phyloP scores from a whole-genome alignment of 1,140 invertebrate species.

The Listronotus bonariensis region DNA sequence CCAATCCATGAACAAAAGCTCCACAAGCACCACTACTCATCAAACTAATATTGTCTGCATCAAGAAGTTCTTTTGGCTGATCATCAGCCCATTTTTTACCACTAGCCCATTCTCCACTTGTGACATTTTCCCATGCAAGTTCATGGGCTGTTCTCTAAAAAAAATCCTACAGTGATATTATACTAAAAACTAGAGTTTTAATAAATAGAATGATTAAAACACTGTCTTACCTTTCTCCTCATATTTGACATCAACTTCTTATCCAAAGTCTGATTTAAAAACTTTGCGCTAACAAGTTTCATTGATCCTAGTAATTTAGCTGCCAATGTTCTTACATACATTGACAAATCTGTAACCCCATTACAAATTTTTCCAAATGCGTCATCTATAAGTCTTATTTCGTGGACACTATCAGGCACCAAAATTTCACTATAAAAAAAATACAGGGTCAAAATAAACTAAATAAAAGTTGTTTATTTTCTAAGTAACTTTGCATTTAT shows the following conservation, averaged over 20 bases:
- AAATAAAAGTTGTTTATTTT: no score
- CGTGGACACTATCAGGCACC: constrained; percentile 70
- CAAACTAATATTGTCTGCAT: constrained; percentile 79
- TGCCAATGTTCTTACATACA: constrained; percentile 79
- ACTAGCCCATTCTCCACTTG: constrained; percentile 86
- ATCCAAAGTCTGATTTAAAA: constrained; percentile 94
- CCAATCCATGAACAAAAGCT: constrained; percentile 96
- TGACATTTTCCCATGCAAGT: constrained; percentile 76
- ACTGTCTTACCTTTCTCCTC: constrained; percentile 63
- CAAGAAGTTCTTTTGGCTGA: constrained; percentile 76
- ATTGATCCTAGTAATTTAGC: constrained; percentile 84
- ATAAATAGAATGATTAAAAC: no score
- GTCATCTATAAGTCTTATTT: constrained; percentile 89
- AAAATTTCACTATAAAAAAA: constrained; percentile 63
- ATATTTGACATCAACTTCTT: constrained; percentile 99
- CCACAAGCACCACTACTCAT: constrained; percentile 95
- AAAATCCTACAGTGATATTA: no score
- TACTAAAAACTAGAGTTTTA: no score
- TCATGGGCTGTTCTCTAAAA: constrained; percentile 78
- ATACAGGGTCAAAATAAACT: no score
- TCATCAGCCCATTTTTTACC: constrained; percentile 92
- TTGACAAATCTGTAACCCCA: constrained; percentile 90
- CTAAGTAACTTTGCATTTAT: no score
- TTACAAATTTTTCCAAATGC: constrained; percentile 96
- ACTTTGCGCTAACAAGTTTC: constrained; percentile 83